A percentile compares a stretch with the other conserved stretches of the same genome.
These are phyloP conservation scores for Tetraneura akinire DNA, from an alignment of 1,140 invertebrate species.

Conservation along the genomic window DNA sequence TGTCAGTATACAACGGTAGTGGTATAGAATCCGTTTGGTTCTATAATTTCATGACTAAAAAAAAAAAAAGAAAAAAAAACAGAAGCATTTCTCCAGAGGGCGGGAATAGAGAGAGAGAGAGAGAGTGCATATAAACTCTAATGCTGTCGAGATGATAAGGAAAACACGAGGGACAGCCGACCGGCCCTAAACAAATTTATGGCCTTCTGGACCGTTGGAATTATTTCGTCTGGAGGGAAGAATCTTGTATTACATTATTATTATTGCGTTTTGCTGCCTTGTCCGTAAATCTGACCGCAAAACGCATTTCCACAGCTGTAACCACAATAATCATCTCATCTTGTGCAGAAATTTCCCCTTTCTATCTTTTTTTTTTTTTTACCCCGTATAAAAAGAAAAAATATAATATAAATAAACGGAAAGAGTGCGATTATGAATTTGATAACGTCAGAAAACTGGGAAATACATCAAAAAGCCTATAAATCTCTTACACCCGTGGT, in stretches of 20 bases:
- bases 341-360: background rate
- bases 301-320: slow-evolving; percentile 50
- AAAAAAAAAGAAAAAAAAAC: background rate
- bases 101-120: no score
- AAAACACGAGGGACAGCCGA: slow-evolving; percentile 50
- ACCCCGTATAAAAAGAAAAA: slow-evolving; percentile 16
- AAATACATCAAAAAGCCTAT: slow-evolving; percentile 47
- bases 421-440: background rate
- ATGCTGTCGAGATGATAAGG: slow-evolving; percentile 48
- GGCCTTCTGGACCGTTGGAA: slow-evolving; percentile 50
- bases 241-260: slow-evolving; percentile 52
- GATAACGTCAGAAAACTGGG: slow-evolving; percentile 44
- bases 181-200: slow-evolving; percentile 50
- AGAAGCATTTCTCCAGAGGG: background rate
- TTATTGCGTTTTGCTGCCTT: slow-evolving; percentile 48
- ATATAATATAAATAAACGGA: slow-evolving; percentile 42
- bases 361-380: slow-evolving; percentile 33
- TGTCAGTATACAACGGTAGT: no score
- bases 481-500: slow-evolving; percentile 2
- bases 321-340: slow-evolving; percentile 49
- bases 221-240: slow-evolving; percentile 50
- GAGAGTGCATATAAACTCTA: slow-evolving; percentile 21
- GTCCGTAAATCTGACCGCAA: slow-evolving; percentile 50
- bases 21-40: background rate
- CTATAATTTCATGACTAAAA: background rate